Evolutionary conservation across 2,888 invertebrate species (phyloP), one percentile per base, ranked within the genome.

Genomic region (Volucella inflata): DNA sequence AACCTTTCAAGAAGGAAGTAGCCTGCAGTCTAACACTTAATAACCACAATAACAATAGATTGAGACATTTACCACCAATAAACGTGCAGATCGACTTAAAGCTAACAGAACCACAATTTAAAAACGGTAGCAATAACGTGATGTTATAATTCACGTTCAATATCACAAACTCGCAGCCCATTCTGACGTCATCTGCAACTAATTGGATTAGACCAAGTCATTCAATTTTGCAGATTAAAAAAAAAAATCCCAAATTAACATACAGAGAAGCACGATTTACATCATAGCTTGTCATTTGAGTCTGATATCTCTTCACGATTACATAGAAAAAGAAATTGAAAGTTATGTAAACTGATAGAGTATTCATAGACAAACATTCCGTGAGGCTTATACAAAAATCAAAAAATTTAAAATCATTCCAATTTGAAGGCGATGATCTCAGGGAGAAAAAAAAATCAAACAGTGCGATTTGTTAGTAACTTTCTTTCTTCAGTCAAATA

Each of bases 191-290:
- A 68, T 65, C 65, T 59, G 79, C 64, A 65, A 65, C 79, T 80
- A 80, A 80, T 80, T 80, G 53, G 74, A 80, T 60, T 74, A 74
- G 74, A 53, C 60, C 74, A 80, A 55, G 79, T 68, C 60, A 59
- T 51, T 50, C 51, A 59, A 79, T n/a, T 50, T 48, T n/a, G 42
- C 17, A 36, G 16, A 38, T 17, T 0, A 30, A 30, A 30, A 30
- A 30, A 30, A 30, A 38, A 57, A 59, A 64, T 44, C 71, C 51
- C 21, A 48, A 67, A 53, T 75, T 71, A 65, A 62, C 48, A 67
- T 46, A 68, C 16, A 38, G n/a, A 68, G 44, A 55, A 55, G 38
- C 51, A 60, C 60, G 67, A 74, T 74, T 80, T 74, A 60, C 79
- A 80, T 74, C 70, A 59, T 59, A 55, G 36, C 55, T n/a, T 12